A percentile compares a stretch with the other conserved stretches of the same genome.
Conservation (phyloP, 2,797 vertebrate genomes). For the Melanogrammus aeglefinus region DNA sequence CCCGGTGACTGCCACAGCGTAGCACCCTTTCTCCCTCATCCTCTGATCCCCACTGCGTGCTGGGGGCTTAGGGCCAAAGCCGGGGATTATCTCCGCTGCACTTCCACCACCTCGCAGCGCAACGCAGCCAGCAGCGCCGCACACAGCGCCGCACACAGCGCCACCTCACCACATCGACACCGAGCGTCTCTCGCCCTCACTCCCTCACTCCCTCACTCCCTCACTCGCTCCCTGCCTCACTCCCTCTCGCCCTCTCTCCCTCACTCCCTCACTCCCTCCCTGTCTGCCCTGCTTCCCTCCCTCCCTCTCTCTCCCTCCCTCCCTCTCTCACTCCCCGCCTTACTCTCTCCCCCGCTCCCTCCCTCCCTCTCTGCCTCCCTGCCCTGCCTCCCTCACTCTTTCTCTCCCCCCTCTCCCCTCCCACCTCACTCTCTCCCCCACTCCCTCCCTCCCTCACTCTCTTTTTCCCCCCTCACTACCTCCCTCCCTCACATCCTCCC, state of each 20-base stretch:
- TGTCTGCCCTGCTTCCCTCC: too few relatives aligned
- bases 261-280: neutral
- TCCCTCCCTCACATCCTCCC: too few relatives aligned
- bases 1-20: constrained; percentile 78
- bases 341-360: neutral
- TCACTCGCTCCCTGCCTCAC: neutral
- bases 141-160: too few relatives aligned
- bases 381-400: too few relatives aligned
- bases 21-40: constrained; percentile 79
- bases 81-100: constrained; percentile 73
- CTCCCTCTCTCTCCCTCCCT: neutral
- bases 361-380: too few relatives aligned
- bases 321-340: neutral
- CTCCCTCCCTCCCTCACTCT: too few relatives aligned
- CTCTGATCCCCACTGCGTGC: constrained; percentile 81
- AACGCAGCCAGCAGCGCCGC: too few relatives aligned
- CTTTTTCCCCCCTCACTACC: too few relatives aligned
- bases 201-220: constrained; percentile 14
- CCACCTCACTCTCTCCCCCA: too few relatives aligned
- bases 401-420: too few relatives aligned
- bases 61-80: constrained; percentile 83
- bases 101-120: constrained; percentile 71
- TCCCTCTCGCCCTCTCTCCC: neutral
- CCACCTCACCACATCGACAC: too few relatives aligned
- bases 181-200: neutral